These are phyloP conservation scores for Orthosia gracilis DNA, from an alignment of 2,888 invertebrate genomes.

Conservation along the genomic window DNA sequence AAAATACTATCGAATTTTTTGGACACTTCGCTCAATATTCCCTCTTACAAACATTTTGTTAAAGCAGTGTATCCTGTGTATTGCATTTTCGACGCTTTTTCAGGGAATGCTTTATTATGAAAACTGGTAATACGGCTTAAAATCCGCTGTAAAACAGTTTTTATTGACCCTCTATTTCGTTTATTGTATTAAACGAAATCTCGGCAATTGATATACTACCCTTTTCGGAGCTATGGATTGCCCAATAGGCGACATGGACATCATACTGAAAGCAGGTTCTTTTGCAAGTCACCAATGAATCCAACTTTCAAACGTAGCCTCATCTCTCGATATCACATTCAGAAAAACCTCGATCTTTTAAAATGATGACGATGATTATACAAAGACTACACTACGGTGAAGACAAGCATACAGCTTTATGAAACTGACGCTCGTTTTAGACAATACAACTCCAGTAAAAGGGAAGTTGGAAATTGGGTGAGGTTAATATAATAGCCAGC, in stretches of 20 bases:
- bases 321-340: not conserved
- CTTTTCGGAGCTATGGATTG: not conserved
- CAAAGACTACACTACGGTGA: not conserved
- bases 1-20: conserved; percentile 79
- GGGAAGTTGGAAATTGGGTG: conserved; percentile 42
- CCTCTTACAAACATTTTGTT: conserved; percentile 70
- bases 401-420: not conserved
- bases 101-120: conserved; percentile 37
- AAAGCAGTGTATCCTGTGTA: conserved; percentile 61
- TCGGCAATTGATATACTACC: not conserved
- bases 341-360: not conserved
- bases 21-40: conserved; percentile 77
- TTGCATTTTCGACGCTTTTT: conserved; percentile 65
- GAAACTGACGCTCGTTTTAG: conserved; percentile 4
- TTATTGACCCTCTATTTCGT: not conserved
- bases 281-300: not conserved
- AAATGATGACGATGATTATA: not conserved
- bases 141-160: conserved; percentile 7
- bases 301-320: not conserved
- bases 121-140: conserved; percentile 15
- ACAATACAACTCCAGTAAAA: conserved; percentile 17
- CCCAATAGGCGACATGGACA: not conserved
- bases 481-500: conserved; percentile 16
- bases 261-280: not conserved
- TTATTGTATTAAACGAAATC: conserved; percentile 8